A percentile compares a stretch with the other conserved stretches of the same genome.
Conservation (phyloP, 2,113 vertebrate species). For the Otocyon megalotis region DNA sequence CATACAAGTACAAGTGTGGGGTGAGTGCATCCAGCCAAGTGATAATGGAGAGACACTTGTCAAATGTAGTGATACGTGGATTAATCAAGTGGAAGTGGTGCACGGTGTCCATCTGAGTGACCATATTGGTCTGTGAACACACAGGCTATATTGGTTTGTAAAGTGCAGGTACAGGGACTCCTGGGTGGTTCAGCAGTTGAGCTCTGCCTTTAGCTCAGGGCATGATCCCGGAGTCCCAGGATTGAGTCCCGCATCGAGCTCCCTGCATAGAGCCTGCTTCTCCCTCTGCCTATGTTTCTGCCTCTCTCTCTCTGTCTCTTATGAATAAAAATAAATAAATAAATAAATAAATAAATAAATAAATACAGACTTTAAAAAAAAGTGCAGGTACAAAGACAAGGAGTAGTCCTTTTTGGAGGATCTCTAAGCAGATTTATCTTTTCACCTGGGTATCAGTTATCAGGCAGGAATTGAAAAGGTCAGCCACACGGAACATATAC, state of each 20-base stretch:
- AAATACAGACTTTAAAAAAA: too few species aligned
- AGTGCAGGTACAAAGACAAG: background rate
- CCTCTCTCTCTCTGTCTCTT: too few species aligned
- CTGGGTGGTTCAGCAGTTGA: too few species aligned
- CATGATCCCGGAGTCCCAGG: too few species aligned
- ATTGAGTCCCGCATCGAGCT: too few species aligned
- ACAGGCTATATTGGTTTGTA: background rate
- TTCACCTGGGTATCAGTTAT: background rate
- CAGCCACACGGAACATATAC: background rate
- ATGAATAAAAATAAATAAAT: too few species aligned
- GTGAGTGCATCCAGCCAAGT: background rate
- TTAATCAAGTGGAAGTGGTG: background rate
- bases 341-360: too few species aligned
- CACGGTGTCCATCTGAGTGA: rapidly evolving
- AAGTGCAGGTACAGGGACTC: background rate
- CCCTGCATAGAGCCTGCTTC: too few species aligned
- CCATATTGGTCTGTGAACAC: background rate
- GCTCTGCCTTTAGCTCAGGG: too few species aligned
- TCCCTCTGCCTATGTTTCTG: too few species aligned
- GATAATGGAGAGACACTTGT: background rate
- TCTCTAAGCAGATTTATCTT: background rate
- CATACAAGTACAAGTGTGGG: background rate
- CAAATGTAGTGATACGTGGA: rapidly evolving
- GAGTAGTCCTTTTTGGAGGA: background rate
- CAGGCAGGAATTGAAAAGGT: background rate